A percentile compares a stretch with the other conserved stretches of the same genome.
These are phyloP conservation scores for Xylota sylvarum DNA, from an alignment of 2,888 invertebrate genomes.

Conservation along the genomic window DNA sequence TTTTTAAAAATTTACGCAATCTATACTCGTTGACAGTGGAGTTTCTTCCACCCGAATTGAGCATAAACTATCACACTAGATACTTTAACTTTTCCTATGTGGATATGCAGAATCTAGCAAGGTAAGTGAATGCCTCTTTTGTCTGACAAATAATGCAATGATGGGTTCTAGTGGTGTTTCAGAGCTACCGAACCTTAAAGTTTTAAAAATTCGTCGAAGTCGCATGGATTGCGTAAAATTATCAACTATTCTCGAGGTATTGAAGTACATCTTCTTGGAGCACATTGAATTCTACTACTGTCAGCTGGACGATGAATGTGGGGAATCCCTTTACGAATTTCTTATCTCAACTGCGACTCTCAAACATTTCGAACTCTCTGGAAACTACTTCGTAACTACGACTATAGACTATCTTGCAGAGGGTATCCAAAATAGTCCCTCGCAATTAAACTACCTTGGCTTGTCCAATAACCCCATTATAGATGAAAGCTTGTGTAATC, in stretches of 20 bases:
- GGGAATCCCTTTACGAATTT: constrained; percentile 77
- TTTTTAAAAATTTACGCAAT: constrained; percentile 79
- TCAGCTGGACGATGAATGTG: constrained; percentile 80
- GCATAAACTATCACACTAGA: constrained; percentile 79
- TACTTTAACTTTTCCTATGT: constrained; percentile 81
- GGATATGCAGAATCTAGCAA: constrained; percentile 80
- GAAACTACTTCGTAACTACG: constrained; percentile 78
- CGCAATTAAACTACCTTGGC: constrained; percentile 79
- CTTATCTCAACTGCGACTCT: constrained; percentile 77
- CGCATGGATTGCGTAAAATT: constrained; percentile 81
- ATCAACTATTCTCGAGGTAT: constrained; percentile 75
- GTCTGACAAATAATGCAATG: neutral
- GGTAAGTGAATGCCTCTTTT: constrained; percentile 61
- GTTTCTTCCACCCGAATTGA: constrained; percentile 80
- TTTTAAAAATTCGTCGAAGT: constrained; percentile 81
- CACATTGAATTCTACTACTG: constrained; percentile 81
- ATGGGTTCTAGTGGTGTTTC: constrained; percentile 78
- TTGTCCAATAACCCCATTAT: constrained; percentile 80
- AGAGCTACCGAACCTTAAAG: constrained; percentile 77
- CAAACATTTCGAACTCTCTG: constrained; percentile 79
- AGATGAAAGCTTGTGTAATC: constrained; percentile 70
- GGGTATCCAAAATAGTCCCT: constrained; percentile 53
- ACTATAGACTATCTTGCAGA: constrained; percentile 68
- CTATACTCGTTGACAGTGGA: constrained; percentile 80
- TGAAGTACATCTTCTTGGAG: constrained; percentile 79